Base-by-base conservation (phyloP, 2,888 invertebrate species). In the Ophion ventricosus region DNA sequence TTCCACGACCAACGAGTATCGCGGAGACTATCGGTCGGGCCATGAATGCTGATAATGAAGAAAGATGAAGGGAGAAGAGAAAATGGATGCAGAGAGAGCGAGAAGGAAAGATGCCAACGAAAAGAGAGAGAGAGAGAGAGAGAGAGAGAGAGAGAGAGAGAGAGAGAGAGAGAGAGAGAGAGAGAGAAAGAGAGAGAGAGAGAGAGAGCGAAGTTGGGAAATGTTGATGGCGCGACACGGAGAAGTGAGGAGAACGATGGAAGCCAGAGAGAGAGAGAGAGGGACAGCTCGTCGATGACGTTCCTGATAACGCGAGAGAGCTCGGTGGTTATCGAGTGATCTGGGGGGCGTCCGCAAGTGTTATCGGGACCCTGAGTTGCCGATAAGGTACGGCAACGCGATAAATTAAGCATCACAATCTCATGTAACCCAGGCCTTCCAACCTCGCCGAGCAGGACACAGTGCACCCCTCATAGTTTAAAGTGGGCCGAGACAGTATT, bases 271-370 rank as follows among this genome's bases (percentile, higher is more conserved):
- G 54, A 56, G 69, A 69, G 69, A 49, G n/a, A 54, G 43, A 69
- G 49, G 17, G 69, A 70, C 29, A 54, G 87, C 87, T 23, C 61
- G 89, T 85, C 90, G 91, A 91, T 91, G 91, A 85, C 88, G 92
- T 63, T 66, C 66, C 59, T 73, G 80, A 92, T 92, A 92, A 86
- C 86, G 86, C 77, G 78, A 77, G 73, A 59, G 59, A 74, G 67
- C 80, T 61, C 67, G 54, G 54, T 88, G 89, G 90, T 92, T 93
- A 93, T 93, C 93, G 90, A 90, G 87, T 91, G 92, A 93, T 93
- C 93, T 93, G 93, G 93, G 93, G 86, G 93, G 93, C 93, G 93
- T 93, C 89, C 89, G 80, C 85, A 90, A 92, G 90, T 92, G 92
- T 92, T 93, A 93, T 93, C 93, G 83, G 84, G 76, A 80, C 80